Evolutionary conservation across 2,113 vertebrate species (phyloP), one percentile per base, ranked within the genome.

Genomic region (Sander lucioperca): DNA sequence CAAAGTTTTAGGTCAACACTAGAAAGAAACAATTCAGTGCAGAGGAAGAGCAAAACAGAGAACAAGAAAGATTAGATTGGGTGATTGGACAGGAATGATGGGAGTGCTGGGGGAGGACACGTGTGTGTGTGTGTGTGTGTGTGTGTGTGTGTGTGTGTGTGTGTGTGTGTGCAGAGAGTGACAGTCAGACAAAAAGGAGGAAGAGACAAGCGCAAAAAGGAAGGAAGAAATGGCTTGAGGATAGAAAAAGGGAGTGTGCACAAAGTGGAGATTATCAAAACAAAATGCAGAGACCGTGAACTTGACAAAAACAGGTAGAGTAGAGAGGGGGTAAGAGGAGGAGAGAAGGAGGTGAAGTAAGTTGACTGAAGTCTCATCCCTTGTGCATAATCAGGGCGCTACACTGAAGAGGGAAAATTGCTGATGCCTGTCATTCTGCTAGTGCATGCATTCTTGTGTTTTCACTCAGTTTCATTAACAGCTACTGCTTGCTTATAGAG

Each of bases 401-500:
- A 25, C 58, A 58, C 48, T 75, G 51, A 72, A 59, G 1, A 58
- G 18, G 27, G 10, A 19, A 79, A 90, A 76, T 25, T 76, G 87
- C 88, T 87, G 86, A 90, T 66, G 88, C 43, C 63, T 54, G 77
- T 12, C 54, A 54, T 33, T 76, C 7, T 5, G 47, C 27, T 61
- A 14, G 43, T 43, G 62, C 23, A 12, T 36, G 71, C 16, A 27
- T 16, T 45, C 6, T 33, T 66, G 64, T 43, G 59, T 2, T 80
- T 70, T 65, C 56, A 66, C 56, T 72, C 45, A 21, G 23, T 80
- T 83, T 84, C 74, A 82, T 85, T 70, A 77, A 36, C 39, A 69
- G 15, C 51, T 61, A 53, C 0, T 16, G 51, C 68, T 56, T 47
- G 64, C 69, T 58, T 62, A 56, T 10, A n/a, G n/a, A n/a, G 63